Evolutionary conservation across 2,113 vertebrate genomes (phyloP).

Genomic region (Gallinago paraguaiae): DNA sequence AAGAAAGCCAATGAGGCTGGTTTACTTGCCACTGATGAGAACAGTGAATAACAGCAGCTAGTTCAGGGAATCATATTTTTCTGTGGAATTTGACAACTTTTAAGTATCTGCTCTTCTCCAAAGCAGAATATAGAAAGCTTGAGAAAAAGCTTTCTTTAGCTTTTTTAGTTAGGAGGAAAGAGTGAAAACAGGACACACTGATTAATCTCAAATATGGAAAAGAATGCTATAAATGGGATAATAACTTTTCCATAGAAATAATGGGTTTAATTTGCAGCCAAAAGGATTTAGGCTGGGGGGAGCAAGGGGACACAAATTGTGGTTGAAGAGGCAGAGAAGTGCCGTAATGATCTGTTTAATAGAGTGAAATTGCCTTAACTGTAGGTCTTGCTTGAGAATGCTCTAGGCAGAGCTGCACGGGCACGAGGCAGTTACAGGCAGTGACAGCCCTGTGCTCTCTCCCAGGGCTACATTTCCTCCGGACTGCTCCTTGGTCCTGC

Average conservation of each 20-base stretch:
- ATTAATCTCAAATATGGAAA: not conserved
- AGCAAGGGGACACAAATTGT: too few relatives aligned
- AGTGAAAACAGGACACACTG: not conserved
- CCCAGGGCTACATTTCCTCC: not conserved
- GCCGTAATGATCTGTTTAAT: not conserved
- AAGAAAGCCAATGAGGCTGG: not conserved
- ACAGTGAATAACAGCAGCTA: not conserved
- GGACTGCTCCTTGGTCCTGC: not conserved
- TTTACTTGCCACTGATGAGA: not conserved
- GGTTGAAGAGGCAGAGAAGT: not conserved
- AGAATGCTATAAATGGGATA: not conserved
- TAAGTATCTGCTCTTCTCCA: not conserved
- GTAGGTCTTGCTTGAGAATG: not conserved
- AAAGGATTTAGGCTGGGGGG: not conserved
- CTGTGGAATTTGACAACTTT: not conserved
- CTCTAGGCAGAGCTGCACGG: not conserved
- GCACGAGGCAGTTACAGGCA: not conserved
- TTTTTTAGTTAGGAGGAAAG: not conserved
- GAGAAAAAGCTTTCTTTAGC: not conserved
- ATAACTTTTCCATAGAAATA: not conserved
- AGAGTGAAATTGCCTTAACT: not conserved
- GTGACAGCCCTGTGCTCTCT: not conserved
- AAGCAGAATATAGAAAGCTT: not conserved
- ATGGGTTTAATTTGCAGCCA: not conserved
- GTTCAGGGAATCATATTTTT: not conserved